A percentile compares a stretch with the other conserved stretches of the same genome.
Evolutionary conservation across 2,797 vertebrate genomes (phyloP).

Genomic region (Echeneis naucrates): DNA sequence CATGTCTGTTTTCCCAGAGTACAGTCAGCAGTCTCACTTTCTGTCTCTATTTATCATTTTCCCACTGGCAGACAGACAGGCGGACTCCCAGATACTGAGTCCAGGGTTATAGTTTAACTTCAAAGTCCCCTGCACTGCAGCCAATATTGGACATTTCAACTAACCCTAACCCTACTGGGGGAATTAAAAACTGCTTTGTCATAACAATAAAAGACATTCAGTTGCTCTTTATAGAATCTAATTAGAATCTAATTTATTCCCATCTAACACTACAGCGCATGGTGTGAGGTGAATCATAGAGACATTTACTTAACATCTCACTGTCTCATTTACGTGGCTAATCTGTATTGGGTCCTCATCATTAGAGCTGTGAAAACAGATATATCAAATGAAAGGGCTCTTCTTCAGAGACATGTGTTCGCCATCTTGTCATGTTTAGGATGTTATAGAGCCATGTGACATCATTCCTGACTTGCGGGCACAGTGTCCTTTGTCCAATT

Average conservation of each 20-base stretch:
- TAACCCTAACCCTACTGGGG: too few species aligned
- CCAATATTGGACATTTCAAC: constrained; percentile 40
- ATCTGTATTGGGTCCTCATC: constrained; percentile 41
- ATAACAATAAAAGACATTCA: constrained; percentile 43
- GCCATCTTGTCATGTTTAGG: constrained; percentile 68
- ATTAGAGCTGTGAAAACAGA: constrained; percentile 53
- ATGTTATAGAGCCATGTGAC: constrained; percentile 63
- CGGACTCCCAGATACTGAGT: constrained; percentile 51
- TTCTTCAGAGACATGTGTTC: constrained; percentile 54
- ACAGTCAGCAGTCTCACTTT: constrained; percentile 35
- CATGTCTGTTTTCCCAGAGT: constrained; percentile 29
- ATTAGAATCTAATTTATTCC: constrained; percentile 59
- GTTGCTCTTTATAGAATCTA: constrained; percentile 21
- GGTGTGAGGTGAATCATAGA: constrained; percentile 38
- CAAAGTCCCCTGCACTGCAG: constrained; percentile 53
- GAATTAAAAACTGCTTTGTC: constrained; percentile 54
- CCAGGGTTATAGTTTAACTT: constrained; percentile 69
- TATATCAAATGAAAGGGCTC: constrained; percentile 42
- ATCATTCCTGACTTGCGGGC: constrained; percentile 75
- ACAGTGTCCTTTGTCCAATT: constrained; percentile 76
- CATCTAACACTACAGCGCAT: constrained; percentile 49
- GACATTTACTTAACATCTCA: constrained; percentile 57
- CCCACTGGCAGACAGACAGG: constrained; percentile 54
- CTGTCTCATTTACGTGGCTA: constrained; percentile 45
- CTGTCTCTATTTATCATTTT: constrained; percentile 61